Evolutionary conservation across 2,113 vertebrate genomes (phyloP).

Genomic region (Takifugu flavidus): DNA sequence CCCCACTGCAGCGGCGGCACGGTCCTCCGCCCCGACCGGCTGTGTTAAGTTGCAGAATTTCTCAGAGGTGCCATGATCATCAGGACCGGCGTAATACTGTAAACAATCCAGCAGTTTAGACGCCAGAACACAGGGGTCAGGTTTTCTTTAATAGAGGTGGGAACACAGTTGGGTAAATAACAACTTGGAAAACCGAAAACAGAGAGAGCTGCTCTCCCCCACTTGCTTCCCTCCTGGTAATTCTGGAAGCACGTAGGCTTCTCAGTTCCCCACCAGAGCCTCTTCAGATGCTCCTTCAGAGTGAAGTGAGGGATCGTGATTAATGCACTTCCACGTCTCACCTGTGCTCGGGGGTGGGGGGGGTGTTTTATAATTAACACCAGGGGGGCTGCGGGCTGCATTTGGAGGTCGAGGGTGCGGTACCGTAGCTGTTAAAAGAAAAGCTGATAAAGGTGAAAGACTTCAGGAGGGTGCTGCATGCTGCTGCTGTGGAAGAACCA

Average conservation of each 20-base stretch:
- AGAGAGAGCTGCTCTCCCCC: constrained; percentile 22
- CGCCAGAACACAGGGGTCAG: too few relatives aligned
- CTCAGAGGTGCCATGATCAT: too few relatives aligned
- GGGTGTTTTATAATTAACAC: constrained; percentile 74
- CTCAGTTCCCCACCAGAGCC: constrained; percentile 69
- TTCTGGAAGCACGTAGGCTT: constrained; percentile 59
- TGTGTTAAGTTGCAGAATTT: too few relatives aligned
- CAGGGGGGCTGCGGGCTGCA: constrained; percentile 56
- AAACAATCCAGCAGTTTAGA: too few relatives aligned
- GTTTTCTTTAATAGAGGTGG: too few relatives aligned
- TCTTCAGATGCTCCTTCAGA: constrained; percentile 74
- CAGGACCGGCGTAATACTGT: too few relatives aligned
- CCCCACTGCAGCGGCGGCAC: too few relatives aligned
- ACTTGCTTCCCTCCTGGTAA: constrained; percentile 37
- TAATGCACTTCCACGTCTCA: constrained; percentile 72
- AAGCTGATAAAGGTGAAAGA: constrained; percentile 36
- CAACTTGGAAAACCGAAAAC: constrained; percentile 35
- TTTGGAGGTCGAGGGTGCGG: constrained; percentile 36
- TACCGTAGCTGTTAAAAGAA: constrained; percentile 39
- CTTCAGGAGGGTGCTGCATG: constrained; percentile 36
- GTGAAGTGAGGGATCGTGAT: constrained; percentile 75
- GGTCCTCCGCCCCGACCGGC: too few relatives aligned
- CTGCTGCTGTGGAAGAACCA: constrained; percentile 32
- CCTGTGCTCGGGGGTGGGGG: constrained; percentile 30
- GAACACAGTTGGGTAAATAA: constrained; percentile 25